Evolutionary conservation across 2,113 vertebrate species (phyloP), one percentile per base, ranked within the genome.

Genomic region (Neopipo cinnamomea): DNA sequence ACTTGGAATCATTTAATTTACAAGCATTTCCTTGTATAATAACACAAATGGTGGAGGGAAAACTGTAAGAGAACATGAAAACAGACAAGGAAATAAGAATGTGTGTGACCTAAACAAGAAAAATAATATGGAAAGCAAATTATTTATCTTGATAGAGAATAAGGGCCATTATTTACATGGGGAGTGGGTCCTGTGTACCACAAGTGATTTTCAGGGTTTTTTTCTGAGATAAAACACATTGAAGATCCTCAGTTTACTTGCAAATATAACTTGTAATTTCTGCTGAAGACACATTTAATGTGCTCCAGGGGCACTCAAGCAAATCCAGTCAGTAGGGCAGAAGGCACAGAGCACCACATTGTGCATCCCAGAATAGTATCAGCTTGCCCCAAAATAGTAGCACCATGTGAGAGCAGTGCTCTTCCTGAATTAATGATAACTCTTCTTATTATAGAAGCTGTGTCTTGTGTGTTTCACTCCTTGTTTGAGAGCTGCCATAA

Each of bases 181-280:
- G 4, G 0, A 0, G n/a, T 18, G 11, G 13, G 49, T 1, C 73
- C 25, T 85, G 23, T 53, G 14, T 30, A 25, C 14, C 13, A 19
- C 4, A 50, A 42, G 8, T 17, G 8, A 4, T 0, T 39, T 77
- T 46, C 15, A 20, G 4, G 1, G 3, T 35, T 58, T 73, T n/a
- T 72, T 33, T 41, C 8, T 12, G 53, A 19, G 5, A 19, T 71
- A 55, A 89, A 84, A 42, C 1, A 7, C 35, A 25, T 11, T 55
- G 18, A 74, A 65, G 19, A 39, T 44, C 10, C 17, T 82, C 30
- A 30, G 4, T 33, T 88, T 65, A 8, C 6, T 8, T 68, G 37
- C 4, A 72, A 87, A 65, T 41, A 5, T 18, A 85, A 61, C 14
- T 66, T 50, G 14, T 4, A 41, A 16, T 62, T 89, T 71, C 59